A percentile compares a stretch with the other conserved stretches of the same genome.
phyloP scores from a whole-genome alignment of 2,113 vertebrate species.

The Balaeniceps rex region DNA sequence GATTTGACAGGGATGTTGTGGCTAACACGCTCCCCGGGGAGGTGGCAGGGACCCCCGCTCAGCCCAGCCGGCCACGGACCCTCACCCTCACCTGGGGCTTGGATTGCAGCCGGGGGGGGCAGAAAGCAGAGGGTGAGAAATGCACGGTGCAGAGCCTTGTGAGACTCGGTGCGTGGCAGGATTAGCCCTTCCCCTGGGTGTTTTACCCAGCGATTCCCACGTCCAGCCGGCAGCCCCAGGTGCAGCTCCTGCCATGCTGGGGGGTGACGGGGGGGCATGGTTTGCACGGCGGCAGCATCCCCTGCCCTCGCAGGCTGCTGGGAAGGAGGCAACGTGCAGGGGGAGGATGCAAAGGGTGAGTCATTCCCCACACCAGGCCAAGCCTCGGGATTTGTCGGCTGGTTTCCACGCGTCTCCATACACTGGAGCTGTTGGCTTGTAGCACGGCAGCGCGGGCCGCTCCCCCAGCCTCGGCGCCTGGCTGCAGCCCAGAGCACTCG shows the following conservation, averaged over 20 bases:
- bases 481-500: not conserved
- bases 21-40: fast-evolving
- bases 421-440: not conserved
- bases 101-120: not conserved
- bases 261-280: fast-evolving
- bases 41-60: not conserved
- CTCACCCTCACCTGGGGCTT: not conserved
- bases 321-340: fast-evolving
- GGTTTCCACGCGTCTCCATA: not conserved
- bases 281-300: not conserved
- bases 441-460: not conserved
- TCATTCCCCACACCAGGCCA: not conserved
- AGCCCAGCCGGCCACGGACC: not conserved
- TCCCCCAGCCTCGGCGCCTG: not conserved
- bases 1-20: not conserved
- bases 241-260: fast-evolving
- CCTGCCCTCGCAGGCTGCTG: not conserved
- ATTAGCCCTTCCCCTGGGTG: not conserved
- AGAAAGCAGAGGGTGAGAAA: not conserved
- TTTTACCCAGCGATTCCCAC: not conserved
- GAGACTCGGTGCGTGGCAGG: not conserved
- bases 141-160: fast-evolving
- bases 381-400: not conserved
- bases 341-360: not conserved
- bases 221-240: not conserved